Evolutionary conservation across 2,888 invertebrate species (phyloP), one percentile per base, ranked within the genome.

Genomic region (Dryadula phaetusa): DNA sequence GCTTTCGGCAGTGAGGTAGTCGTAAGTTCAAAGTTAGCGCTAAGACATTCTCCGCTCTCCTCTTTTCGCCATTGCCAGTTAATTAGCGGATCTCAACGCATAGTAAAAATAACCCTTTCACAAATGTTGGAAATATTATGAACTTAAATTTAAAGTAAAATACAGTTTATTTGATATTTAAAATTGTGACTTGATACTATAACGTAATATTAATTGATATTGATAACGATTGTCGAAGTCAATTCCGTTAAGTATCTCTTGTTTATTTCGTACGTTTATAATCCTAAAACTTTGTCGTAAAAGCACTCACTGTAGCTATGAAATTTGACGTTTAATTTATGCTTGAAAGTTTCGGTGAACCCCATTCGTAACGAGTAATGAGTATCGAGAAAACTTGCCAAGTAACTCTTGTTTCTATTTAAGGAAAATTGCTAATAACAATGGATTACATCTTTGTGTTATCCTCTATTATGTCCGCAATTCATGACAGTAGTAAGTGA

Each of bases 301-400:
- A 63, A 69, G 64, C 71, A 69, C 67, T 69, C 65, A 52, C 60
- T 53, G 62, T 64, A 44, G 69, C 64, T 69, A 40, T 34, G 60
- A 63, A 69, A 70, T 70, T 72, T 67, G 67, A 69, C 69, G 65
- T 67, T 62, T 71, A 67, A 72, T 71, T 70, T 72, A 65, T 63
- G 62, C 60, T 46, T 32, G 58, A 66, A 71, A 71, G 61, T 72
- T 72, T 63, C 64, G 28, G 46, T 62, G 56, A 64, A 66, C 61
- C 56, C 54, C 62, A 62, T 66, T 44, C 42, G 25, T 18, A 16
- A 25, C 53, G 44, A 47, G 62, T 42, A 34, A 52, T 34, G 53
- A 52, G 47, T 64, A 70, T 70, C 65, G 65, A 18, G 69, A 63
- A 69, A 69, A 67, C 40, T 72, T 72, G 64, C 62, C 67, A 63